These are phyloP conservation scores for Acanthiza pusilla DNA, from an alignment of 2,797 vertebrate species.

Conservation along the genomic window DNA sequence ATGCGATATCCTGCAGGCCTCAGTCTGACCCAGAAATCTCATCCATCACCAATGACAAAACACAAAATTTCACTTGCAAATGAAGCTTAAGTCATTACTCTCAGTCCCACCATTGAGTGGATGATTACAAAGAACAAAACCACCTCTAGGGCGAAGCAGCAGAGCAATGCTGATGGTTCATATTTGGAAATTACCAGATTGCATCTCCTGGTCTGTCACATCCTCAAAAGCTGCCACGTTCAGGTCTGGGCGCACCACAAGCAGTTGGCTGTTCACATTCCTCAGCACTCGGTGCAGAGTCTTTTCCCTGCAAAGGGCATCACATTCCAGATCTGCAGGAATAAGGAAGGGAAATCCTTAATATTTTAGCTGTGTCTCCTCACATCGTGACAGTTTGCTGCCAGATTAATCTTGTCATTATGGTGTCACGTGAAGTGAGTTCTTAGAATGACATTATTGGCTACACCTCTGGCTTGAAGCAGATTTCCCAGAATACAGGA, in stretches of 20 bases:
- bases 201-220: conserved; percentile 41
- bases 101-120: background rate
- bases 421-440: background rate
- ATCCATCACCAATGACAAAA: background rate
- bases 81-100: background rate
- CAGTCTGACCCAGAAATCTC: background rate
- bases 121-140: background rate
- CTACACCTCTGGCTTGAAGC: background rate
- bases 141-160: background rate
- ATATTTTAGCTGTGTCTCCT: background rate
- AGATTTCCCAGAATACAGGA: background rate
- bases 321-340: conserved; percentile 36
- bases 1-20: background rate
- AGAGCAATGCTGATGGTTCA: background rate
- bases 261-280: conserved; percentile 10
- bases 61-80: background rate
- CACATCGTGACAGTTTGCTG: background rate
- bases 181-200: background rate
- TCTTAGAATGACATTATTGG: background rate
- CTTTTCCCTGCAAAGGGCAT: conserved; percentile 9
- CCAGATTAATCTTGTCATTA: background rate
- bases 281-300: conserved; percentile 1
- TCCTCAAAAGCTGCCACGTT: conserved; percentile 30
- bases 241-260: conserved; percentile 20
- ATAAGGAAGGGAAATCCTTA: background rate